Evolutionary conservation across 2,113 vertebrate genomes (phyloP).

Genomic region (Puffinus mauretanicus): DNA sequence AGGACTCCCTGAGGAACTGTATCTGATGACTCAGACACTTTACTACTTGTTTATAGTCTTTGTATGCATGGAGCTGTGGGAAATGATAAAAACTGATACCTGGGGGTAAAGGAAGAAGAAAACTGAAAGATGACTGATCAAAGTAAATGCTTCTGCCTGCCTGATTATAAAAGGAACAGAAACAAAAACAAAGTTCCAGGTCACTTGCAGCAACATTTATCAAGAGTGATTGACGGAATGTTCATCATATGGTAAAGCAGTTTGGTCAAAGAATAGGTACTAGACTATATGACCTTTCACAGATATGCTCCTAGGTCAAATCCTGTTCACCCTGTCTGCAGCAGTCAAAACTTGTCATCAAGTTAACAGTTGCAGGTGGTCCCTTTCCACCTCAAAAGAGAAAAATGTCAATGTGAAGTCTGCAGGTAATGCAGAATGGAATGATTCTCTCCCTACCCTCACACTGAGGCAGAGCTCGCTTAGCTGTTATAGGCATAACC

Average conservation of each 20-base stretch:
- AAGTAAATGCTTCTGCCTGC: slow-evolving; percentile 46
- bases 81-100: slow-evolving; percentile 57
- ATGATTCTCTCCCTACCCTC: not conserved
- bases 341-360: not conserved
- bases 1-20: slow-evolving; percentile 12
- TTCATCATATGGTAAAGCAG: not conserved
- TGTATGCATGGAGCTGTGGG: slow-evolving; percentile 41
- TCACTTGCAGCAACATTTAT: not conserved
- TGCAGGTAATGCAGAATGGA: not conserved
- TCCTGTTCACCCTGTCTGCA: not conserved
- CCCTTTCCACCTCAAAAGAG: not conserved
- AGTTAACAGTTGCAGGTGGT: not conserved
- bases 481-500: not conserved
- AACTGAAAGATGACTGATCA: slow-evolving; percentile 55
- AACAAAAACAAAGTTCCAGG: not conserved
- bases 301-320: not conserved
- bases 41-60: slow-evolving; percentile 55
- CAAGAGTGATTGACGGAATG: not conserved
- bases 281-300: not conserved
- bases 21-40: slow-evolving; percentile 57
- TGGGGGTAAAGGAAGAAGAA: slow-evolving; percentile 44
- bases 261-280: not conserved
- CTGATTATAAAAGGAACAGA: slow-evolving; percentile 19
- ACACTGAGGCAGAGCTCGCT: accelerated
- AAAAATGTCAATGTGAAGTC: not conserved